Evolutionary conservation across 1,140 invertebrate genomes (phyloP).

Genomic region (Condylostylus longicornis): DNA sequence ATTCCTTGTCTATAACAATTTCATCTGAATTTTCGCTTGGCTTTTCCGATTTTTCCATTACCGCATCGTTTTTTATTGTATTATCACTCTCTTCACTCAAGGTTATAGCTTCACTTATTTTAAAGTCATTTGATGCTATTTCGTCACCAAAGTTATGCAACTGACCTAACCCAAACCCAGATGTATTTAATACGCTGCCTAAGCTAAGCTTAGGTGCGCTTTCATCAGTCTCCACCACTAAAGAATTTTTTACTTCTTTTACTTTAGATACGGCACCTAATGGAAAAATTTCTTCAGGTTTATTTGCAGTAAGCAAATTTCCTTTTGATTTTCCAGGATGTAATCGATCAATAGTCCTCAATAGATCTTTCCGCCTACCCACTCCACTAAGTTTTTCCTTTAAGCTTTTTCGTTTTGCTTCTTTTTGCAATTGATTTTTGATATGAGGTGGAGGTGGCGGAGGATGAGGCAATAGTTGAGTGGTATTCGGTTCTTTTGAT

Average conservation of each 20-base stretch:
- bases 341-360: conserved; percentile 63
- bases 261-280: conserved; percentile 32
- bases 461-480: conserved; percentile 17
- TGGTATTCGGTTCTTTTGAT: conserved; percentile 31
- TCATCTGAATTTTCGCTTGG: conserved; percentile 14
- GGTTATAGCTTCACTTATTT: conserved; percentile 10
- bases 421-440: conserved; percentile 26
- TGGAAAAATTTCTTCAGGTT: conserved; percentile 35
- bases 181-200: conserved; percentile 58
- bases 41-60: conserved; percentile 11
- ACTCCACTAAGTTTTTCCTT: conserved; percentile 23
- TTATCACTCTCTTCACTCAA: conserved; percentile 22
- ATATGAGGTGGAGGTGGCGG: conserved; percentile 28
- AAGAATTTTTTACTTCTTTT: conserved; percentile 38
- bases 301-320: conserved; percentile 49
- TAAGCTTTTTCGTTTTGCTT: conserved; percentile 24
- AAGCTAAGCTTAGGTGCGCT: conserved; percentile 62
- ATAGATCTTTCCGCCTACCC: conserved; percentile 50
- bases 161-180: conserved; percentile 41
- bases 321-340: conserved; percentile 74
- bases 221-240: conserved; percentile 39
- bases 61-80: conserved; percentile 18
- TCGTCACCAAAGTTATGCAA: conserved; percentile 41
- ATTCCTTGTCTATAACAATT: no score
- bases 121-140: conserved; percentile 26